Evolutionary conservation across 2,888 invertebrate genomes (phyloP), one percentile per base, ranked within the genome.

Genomic region (Leuctra nigra): DNA sequence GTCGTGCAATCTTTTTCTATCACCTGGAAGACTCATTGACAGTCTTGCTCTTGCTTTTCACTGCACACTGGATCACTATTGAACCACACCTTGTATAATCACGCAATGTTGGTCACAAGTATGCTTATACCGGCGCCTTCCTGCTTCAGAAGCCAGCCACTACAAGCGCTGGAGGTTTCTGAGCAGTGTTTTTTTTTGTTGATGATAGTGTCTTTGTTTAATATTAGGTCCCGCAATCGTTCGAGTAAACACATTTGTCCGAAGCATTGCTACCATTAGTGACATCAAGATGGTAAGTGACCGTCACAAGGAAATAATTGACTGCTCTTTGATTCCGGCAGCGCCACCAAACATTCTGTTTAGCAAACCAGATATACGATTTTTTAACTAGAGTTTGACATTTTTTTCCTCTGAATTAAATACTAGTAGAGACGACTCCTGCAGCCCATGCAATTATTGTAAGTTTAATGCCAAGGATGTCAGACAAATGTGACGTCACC

Each of bases 251-350:
- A 87, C 94, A 81, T 93, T 93, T 86, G 91, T 96, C 77, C 83
- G 96, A 83, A 93, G 90, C 86, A 92, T 96, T 74, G 91, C 91
- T 74, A 94, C 94, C 74, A 96, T 96, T 81, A 95, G 94, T 86
- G 96, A 96, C 84, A 94, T 91, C 78, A 94, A 94, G 82, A 96
- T 96, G 95, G 96, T 96, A 89, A 93, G 93, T 91, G 74, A 60
- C 56, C 68, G 66, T 66, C 35, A 16, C 50, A 35, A 23, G 44
- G 23, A 44, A n/a, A 29, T 29, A 29, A 29, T 29, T 29, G 29
- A 29, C 29, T 29, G 29, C 29, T 29, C 29, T 29, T 29, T 29
- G 11, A 11, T 29, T 7, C 6, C 29, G 29, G 29, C 6, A 29
- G 7, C 11, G 29, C 29, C 11, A 41, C 14, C 41, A 41, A 41